Percentiles rank a stretch among this genome's conserved stretches.
phyloP scores from a whole-genome alignment of 2,113 vertebrate species.

The Gasterosteus aculeatus region DNA sequence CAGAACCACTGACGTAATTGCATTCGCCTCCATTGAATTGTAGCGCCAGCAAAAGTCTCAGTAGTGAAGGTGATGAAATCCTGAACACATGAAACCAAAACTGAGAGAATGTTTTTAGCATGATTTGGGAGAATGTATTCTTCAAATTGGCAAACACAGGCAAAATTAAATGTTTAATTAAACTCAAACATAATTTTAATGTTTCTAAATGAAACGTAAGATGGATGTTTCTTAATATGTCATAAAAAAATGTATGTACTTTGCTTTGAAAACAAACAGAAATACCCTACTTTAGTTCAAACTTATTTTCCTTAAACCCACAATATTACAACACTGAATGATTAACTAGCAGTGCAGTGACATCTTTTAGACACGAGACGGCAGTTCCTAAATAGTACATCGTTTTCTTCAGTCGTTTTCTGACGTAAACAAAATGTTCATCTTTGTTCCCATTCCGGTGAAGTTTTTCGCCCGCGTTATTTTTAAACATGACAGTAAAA shows the following conservation, averaged over 20 bases:
- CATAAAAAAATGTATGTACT: conserved; percentile 20
- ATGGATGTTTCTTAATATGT: conserved; percentile 11
- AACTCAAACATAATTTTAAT: conserved; percentile 64
- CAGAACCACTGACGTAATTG: conserved; percentile 8
- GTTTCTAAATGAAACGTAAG: conserved; percentile 64
- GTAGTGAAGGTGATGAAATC: conserved; percentile 7
- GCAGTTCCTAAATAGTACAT: conserved; percentile 42
- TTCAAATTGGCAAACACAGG: conserved; percentile 42
- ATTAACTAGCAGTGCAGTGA: conserved; percentile 41
- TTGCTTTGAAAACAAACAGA: conserved; percentile 29
- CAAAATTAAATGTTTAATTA: conserved; percentile 65
- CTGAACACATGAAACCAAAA: not conserved
- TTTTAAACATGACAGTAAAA: conserved; percentile 23
- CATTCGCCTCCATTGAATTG: conserved; percentile 2
- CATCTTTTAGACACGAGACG: conserved; percentile 32
- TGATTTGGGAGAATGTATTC: not conserved
- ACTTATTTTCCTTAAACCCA: conserved; percentile 19
- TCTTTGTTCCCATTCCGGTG: conserved; percentile 5
- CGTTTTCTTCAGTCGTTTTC: conserved; percentile 41
- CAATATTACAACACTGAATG: conserved; percentile 26
- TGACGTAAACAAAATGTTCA: not conserved
- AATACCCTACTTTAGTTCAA: conserved; percentile 40
- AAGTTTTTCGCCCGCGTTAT: conserved; percentile 5
- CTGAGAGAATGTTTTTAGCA: not conserved
- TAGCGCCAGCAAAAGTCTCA: conserved; percentile 11